Conservation (phyloP, 2,113 vertebrate genomes). For the Pterocles orientalis region DNA sequence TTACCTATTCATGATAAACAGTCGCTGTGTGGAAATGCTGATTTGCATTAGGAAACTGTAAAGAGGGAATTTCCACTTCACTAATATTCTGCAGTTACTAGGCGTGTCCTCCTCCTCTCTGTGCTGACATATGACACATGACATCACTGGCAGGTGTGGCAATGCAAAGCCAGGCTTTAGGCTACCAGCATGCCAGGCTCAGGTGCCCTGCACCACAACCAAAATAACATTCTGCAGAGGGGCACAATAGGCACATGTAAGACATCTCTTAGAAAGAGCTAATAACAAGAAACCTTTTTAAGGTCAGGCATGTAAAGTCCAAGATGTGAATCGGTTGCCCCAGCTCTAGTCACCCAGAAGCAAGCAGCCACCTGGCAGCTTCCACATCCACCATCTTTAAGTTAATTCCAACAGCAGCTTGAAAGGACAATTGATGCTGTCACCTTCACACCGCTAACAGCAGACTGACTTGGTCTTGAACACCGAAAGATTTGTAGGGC, state of each 20-base stretch:
- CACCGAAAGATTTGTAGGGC: not conserved
- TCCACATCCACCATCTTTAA: accelerated
- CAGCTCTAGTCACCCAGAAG: too few species aligned
- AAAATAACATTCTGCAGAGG: not conserved
- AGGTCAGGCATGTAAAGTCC: too few species aligned
- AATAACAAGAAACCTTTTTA: not conserved
- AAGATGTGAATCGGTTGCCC: not conserved
- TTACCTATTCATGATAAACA: not conserved
- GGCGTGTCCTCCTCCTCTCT: not conserved
- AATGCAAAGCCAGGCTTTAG: not conserved
- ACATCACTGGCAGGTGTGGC: not conserved
- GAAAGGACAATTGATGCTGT: not conserved
- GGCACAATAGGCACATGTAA: not conserved
- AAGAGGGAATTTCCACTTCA: not conserved
- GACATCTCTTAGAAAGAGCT: not conserved
- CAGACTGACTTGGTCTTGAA: not conserved
- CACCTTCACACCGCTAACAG: not conserved
- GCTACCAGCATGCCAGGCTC: not conserved
- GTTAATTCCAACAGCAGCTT: not conserved
- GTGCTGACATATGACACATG: accelerated
- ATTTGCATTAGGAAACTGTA: not conserved
- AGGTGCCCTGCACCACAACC: not conserved
- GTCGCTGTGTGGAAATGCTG: too few species aligned
- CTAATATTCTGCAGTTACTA: not conserved
- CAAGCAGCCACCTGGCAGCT: not conserved